Conservation (phyloP, 2,797 vertebrate genomes). For the Rhabdophis nuchalis region DNA sequence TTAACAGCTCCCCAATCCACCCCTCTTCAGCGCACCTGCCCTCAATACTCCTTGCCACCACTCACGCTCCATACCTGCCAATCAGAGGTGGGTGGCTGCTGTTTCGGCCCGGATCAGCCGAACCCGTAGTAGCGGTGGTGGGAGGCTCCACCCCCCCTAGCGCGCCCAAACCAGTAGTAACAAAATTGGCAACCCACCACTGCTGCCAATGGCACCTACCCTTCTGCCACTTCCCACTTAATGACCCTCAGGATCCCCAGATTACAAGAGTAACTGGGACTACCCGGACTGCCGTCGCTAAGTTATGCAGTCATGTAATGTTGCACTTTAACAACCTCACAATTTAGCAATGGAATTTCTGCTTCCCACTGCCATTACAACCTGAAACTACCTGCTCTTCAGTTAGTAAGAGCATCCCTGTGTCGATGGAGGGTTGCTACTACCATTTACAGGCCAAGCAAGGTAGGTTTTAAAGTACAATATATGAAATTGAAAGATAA, state of each 20-base stretch:
- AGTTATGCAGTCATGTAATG: not conserved
- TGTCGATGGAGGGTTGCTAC: not conserved
- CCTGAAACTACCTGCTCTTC: not conserved
- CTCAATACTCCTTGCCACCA: not conserved
- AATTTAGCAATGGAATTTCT: not conserved
- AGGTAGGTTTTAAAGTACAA: not conserved
- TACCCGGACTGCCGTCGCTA: not conserved
- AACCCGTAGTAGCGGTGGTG: too few species aligned
- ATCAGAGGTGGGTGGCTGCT: too few species aligned
- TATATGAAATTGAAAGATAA: slow-evolving; percentile 9
- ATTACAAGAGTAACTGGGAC: not conserved
- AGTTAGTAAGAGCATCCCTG: not conserved
- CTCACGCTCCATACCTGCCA: not conserved
- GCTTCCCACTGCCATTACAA: not conserved
- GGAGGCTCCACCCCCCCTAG: too few species aligned
- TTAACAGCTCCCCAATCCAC: not conserved
- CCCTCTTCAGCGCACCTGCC: not conserved
- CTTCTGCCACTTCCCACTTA: not conserved
- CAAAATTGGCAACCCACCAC: too few species aligned
- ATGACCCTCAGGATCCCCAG: not conserved
- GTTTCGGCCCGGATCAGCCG: too few species aligned
- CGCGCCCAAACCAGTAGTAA: too few species aligned
- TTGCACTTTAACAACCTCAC: not conserved
- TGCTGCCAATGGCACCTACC: not conserved
- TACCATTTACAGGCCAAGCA: not conserved